Percentiles rank a stretch among this genome's conserved stretches.
phyloP scores from a whole-genome alignment of 1,140 invertebrate species.

The Drosophila ogumai region DNA sequence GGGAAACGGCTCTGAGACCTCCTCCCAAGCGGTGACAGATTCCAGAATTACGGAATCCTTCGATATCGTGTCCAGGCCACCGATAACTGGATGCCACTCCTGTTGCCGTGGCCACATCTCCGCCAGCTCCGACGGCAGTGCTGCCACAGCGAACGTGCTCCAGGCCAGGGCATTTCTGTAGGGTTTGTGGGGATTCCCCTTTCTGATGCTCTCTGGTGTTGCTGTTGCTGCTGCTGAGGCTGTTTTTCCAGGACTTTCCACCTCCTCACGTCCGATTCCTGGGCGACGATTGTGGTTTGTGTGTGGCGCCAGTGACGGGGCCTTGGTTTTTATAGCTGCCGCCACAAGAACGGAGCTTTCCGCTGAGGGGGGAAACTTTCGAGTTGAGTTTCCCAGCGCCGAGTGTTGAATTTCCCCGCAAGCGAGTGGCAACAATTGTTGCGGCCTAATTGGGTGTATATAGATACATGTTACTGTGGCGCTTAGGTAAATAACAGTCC shows the following conservation, averaged over 20 bases:
- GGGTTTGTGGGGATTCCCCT: not conserved
- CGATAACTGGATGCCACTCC: slow-evolving; percentile 38
- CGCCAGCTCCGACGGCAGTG: slow-evolving; percentile 66
- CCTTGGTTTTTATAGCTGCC: slow-evolving; percentile 72
- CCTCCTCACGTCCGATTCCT: slow-evolving; percentile 42
- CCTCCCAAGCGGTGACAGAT: slow-evolving; percentile 3
- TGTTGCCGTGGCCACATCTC: slow-evolving; percentile 8
- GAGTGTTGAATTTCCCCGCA: slow-evolving; percentile 59
- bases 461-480: slow-evolving; percentile 42
- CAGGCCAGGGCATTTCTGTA: slow-evolving; percentile 57
- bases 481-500: slow-evolving; percentile 65
- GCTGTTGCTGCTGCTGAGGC: slow-evolving; percentile 2
- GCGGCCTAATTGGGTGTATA: slow-evolving; percentile 79
- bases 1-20: slow-evolving; percentile 3
- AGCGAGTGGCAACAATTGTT: slow-evolving; percentile 75
- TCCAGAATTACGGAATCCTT: slow-evolving; percentile 48
- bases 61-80: slow-evolving; percentile 63
- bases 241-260: slow-evolving; percentile 1
- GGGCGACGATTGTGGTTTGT: slow-evolving; percentile 67
- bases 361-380: slow-evolving; percentile 28
- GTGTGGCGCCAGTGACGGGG: slow-evolving; percentile 65
- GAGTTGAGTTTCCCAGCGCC: slow-evolving; percentile 62
- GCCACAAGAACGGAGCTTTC: slow-evolving; percentile 59
- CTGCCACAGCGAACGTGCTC: slow-evolving; percentile 63
- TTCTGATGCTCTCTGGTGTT: slow-evolving; percentile 1